Conservation (phyloP, 2,888 invertebrate genomes). For the Mesochorus sp. region DNA sequence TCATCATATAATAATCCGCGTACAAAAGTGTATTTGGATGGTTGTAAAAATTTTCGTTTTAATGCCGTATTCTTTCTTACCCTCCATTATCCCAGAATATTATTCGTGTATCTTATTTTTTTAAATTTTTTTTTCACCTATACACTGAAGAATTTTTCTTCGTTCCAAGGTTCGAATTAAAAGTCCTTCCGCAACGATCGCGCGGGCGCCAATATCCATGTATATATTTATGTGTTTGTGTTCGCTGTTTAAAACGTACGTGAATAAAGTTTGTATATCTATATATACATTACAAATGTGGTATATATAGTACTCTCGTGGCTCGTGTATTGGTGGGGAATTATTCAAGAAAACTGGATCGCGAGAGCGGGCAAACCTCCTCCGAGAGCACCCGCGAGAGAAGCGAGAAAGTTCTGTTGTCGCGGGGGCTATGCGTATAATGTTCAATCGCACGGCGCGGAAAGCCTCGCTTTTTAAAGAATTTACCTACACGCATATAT, state of each 20-base stretch:
- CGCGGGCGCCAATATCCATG: not conserved
- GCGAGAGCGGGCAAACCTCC: constrained; percentile 63
- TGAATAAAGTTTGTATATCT: not conserved
- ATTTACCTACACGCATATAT: constrained; percentile 48
- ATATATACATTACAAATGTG: not conserved
- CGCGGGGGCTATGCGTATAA: constrained; percentile 59
- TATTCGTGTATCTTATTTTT: not conserved
- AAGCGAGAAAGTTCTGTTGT: constrained; percentile 80
- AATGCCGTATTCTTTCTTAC: not conserved
- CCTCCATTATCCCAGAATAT: too few species aligned
- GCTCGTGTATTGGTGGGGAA: constrained; percentile 65
- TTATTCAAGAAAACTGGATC: constrained; percentile 80
- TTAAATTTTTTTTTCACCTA: not conserved
- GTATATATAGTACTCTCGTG: constrained; percentile 1
- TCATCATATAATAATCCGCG: constrained; percentile 3
- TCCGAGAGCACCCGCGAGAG: constrained; percentile 40
- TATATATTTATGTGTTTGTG: not conserved
- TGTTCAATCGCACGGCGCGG: constrained; percentile 57
- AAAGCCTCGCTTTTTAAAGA: constrained; percentile 69
- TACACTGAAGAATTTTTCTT: not conserved
- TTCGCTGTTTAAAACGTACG: not conserved
- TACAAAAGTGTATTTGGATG: not conserved
- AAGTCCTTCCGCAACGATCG: constrained; percentile 18
- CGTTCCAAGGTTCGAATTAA: constrained; percentile 36
- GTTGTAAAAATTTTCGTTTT: constrained; percentile 8